A percentile compares a stretch with the other conserved stretches of the same genome.
Conservation (phyloP, 2,797 vertebrate genomes). For the Chelon auratus region DNA sequence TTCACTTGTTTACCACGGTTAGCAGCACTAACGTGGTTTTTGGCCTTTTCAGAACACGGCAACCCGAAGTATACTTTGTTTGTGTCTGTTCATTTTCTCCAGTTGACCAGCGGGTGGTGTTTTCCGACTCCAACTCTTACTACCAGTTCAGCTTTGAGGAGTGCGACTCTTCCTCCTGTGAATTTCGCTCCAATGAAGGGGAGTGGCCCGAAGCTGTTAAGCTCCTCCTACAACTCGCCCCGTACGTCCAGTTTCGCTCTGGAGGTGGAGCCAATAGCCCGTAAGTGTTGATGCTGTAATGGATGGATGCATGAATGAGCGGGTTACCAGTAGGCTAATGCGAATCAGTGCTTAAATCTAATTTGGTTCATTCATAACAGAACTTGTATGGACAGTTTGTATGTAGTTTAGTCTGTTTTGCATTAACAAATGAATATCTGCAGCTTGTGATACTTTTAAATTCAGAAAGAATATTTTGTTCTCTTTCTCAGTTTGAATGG, state of each 20-base stretch:
- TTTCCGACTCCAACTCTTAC: slow-evolving; percentile 93
- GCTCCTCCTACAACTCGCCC: slow-evolving; percentile 91
- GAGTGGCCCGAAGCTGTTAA: slow-evolving; percentile 94
- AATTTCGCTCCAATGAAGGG: slow-evolving; percentile 90
- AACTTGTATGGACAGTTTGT: no score
- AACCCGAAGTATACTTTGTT: background rate
- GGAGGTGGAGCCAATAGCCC: slow-evolving; percentile 87
- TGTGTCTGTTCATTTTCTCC: slow-evolving; percentile 43
- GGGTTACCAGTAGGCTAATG: no score
- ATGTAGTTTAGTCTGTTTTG: no score
- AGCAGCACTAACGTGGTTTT: no score
- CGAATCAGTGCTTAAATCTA: no score
- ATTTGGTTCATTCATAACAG: no score
- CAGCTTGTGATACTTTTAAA: no score
- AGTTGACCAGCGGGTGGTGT: slow-evolving; percentile 94
- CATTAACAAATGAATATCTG: no score
- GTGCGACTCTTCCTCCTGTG: slow-evolving; percentile 92
- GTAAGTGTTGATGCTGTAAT: slow-evolving; percentile 83
- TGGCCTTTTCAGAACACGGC: background rate
- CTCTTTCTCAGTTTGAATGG: no score
- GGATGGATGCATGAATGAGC: background rate
- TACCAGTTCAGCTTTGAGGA: slow-evolving; percentile 98
- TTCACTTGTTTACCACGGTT: background rate
- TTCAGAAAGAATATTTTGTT: no score
- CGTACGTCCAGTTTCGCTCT: slow-evolving; percentile 87